Conservation (phyloP, 2,113 vertebrate genomes). For the Machaerirhynchus nigripectus region DNA sequence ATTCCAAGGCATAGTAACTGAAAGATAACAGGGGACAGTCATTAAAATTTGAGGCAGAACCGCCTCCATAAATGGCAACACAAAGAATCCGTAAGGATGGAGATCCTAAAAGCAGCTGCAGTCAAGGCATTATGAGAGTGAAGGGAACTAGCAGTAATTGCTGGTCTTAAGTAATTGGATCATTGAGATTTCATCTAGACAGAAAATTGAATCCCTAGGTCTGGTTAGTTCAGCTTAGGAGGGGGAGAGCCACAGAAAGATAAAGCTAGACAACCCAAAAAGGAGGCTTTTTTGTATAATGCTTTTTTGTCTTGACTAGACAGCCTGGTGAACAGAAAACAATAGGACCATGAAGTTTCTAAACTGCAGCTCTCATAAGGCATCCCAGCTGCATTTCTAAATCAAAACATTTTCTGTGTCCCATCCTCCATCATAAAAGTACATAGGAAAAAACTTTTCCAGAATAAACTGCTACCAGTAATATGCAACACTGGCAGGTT, state of each 20-base stretch:
- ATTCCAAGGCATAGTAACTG: not conserved
- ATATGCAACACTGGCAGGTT: not conserved
- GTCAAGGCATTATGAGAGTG: conserved; percentile 1
- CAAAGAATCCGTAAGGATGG: not conserved
- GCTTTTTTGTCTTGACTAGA: not conserved
- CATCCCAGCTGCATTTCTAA: not conserved
- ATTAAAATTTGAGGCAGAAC: not conserved
- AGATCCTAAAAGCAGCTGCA: not conserved
- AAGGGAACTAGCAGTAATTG: not conserved
- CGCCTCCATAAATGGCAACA: not conserved
- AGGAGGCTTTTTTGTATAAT: not conserved
- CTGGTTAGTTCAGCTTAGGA: not conserved
- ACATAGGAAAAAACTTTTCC: not conserved
- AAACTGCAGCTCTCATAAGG: not conserved
- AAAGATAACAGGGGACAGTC: not conserved
- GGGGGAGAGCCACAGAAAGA: not conserved
- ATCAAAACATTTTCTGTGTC: not conserved
- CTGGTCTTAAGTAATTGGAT: conserved; percentile 26
- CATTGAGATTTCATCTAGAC: not conserved
- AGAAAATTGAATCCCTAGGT: conserved; percentile 22
- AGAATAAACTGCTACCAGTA: not conserved
- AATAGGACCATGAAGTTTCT: not conserved
- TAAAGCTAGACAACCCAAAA: not conserved
- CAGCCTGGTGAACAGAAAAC: not conserved
- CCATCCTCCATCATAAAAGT: not conserved